These are phyloP conservation scores for Halcyon malimbica DNA, from an alignment of 2,113 vertebrate genomes.

Conservation along the genomic window DNA sequence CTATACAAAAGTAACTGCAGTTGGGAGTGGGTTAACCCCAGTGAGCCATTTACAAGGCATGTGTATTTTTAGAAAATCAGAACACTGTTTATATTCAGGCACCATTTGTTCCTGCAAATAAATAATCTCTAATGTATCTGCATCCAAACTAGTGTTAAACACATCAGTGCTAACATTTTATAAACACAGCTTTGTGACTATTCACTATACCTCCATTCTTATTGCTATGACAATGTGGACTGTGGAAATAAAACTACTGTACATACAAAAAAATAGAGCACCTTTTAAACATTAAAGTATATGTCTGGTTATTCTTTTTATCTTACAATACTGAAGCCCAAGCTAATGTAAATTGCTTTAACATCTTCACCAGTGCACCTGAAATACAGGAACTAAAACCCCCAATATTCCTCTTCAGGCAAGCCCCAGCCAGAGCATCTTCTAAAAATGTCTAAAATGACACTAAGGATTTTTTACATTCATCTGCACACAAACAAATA, in stretches of 20 bases:
- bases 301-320: slow-evolving; percentile 78
- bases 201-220: slow-evolving; percentile 81
- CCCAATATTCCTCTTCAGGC: slow-evolving; percentile 47
- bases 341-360: slow-evolving; percentile 66
- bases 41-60: slow-evolving; percentile 91
- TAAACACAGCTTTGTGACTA: slow-evolving; percentile 81
- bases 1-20: slow-evolving; percentile 73
- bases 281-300: slow-evolving; percentile 87
- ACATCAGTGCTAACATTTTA: slow-evolving; percentile 81
- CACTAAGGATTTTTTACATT: slow-evolving; percentile 81
- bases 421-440: slow-evolving; percentile 47
- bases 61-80: slow-evolving; percentile 78
- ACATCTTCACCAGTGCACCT: slow-evolving; percentile 62
- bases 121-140: slow-evolving; percentile 85
- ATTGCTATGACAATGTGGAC: slow-evolving; percentile 94
- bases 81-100: slow-evolving; percentile 90
- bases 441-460: slow-evolving; percentile 74
- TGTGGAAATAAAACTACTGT: slow-evolving; percentile 87
- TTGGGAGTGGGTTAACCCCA: slow-evolving; percentile 60
- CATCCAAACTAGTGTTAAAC: slow-evolving; percentile 78
- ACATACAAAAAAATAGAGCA: slow-evolving; percentile 90
- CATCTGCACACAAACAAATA: slow-evolving; percentile 74
- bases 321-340: slow-evolving; percentile 79
- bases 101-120: slow-evolving; percentile 90
- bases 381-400: slow-evolving; percentile 52